Evolutionary conservation across 2,888 invertebrate genomes (phyloP).

Genomic region (Anthophora plumipes): DNA sequence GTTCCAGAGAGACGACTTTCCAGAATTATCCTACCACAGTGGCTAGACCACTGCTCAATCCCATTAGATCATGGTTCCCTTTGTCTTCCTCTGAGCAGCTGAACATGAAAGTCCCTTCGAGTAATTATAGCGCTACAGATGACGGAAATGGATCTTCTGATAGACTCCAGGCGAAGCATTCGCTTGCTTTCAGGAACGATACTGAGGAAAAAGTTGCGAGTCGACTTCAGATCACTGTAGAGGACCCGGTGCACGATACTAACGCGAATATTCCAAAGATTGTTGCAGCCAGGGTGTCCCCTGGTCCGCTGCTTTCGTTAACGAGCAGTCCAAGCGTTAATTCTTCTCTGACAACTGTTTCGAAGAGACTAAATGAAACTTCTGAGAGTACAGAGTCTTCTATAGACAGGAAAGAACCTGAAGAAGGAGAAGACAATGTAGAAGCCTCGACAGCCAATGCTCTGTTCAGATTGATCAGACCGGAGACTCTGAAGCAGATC

Average conservation of each 20-base stretch:
- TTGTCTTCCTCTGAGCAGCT: not conserved
- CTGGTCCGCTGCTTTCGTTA: slow-evolving; percentile 37
- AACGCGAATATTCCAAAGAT: not conserved
- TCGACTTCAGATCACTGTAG: slow-evolving; percentile 7
- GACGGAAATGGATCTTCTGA: not conserved
- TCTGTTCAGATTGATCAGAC: slow-evolving; percentile 4
- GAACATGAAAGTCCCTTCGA: not conserved
- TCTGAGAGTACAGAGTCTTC: not conserved
- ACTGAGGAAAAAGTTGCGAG: slow-evolving; percentile 1
- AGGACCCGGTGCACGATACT: not conserved
- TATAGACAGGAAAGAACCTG: not conserved
- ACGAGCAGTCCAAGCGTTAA: not conserved
- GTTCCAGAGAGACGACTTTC: not conserved
- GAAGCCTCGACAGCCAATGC: slow-evolving; percentile 10
- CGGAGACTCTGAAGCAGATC: slow-evolving; percentile 48
- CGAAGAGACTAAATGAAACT: not conserved
- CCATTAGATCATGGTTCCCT: slow-evolving; percentile 24
- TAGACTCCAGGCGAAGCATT: not conserved
- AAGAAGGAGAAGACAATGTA: not conserved
- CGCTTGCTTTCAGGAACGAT: not conserved
- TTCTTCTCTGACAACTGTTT: not conserved
- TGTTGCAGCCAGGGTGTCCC: not conserved
- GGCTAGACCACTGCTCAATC: not conserved
- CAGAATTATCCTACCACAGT: not conserved
- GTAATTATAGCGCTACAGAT: slow-evolving; percentile 19